phyloP scores from a whole-genome alignment of 2,888 invertebrate genomes.

The Linyphia triangularis region DNA sequence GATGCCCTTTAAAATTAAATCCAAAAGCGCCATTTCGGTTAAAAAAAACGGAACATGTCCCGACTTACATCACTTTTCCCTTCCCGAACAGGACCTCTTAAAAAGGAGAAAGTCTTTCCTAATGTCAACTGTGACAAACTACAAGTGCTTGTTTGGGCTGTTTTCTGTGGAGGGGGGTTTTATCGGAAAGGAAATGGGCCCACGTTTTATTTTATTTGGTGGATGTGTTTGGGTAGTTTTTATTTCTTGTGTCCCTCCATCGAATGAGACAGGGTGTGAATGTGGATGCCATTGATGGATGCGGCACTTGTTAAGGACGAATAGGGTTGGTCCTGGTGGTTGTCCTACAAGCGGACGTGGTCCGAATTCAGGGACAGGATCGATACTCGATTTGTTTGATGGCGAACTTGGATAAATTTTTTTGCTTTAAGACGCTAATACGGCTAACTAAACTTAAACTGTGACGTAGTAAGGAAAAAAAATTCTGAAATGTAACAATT shows the following conservation, averaged over 20 bases:
- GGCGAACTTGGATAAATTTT: background rate
- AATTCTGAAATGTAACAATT: too few relatives aligned
- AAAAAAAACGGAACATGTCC: background rate
- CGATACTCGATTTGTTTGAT: background rate
- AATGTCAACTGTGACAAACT: slow-evolving; percentile 50
- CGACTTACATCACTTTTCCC: background rate
- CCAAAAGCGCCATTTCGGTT: too few relatives aligned
- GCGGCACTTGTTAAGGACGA: background rate
- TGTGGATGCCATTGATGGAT: background rate
- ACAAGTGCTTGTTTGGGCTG: slow-evolving; percentile 14
- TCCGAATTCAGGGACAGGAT: background rate
- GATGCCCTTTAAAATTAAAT: too few relatives aligned
- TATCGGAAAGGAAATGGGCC: slow-evolving; percentile 47
- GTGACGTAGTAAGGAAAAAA: too few relatives aligned
- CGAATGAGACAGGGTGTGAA: background rate
- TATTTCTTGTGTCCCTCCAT: background rate
- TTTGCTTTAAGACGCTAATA: background rate
- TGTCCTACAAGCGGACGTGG: too few relatives aligned
- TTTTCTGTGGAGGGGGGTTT: slow-evolving; percentile 35
- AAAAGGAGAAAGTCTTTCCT: slow-evolving; percentile 2
- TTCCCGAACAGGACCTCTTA: background rate
- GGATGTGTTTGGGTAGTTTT: background rate
- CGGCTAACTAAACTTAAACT: background rate
- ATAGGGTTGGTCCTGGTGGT: background rate
- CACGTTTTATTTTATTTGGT: slow-evolving; percentile 60